Evolutionary conservation across 2,888 invertebrate genomes (phyloP).

Genomic region (Mycalesis mineus): DNA sequence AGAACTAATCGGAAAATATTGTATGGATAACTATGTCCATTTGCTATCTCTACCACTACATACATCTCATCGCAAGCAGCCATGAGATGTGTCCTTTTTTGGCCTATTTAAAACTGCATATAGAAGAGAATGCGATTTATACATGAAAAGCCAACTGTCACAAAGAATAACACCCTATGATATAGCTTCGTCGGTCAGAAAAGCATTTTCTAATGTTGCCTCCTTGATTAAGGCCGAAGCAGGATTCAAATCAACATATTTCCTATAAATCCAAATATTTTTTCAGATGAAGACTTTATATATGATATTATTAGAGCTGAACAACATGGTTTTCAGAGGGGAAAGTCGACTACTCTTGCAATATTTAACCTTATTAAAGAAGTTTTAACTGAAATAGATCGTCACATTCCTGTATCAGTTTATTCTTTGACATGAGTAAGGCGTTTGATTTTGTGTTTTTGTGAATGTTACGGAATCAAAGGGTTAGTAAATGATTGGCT

Average conservation of each 20-base stretch:
- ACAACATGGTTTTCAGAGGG: too few relatives aligned
- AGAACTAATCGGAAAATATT: constrained; percentile 2
- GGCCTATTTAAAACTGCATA: neutral
- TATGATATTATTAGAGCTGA: too few relatives aligned
- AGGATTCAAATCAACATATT: neutral
- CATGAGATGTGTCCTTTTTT: neutral
- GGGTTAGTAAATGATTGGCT: too few relatives aligned
- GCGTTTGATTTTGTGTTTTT: too few relatives aligned
- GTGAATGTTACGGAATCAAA: too few relatives aligned
- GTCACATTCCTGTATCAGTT: too few relatives aligned
- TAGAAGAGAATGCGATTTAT: neutral
- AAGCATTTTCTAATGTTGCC: neutral
- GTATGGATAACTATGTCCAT: neutral
- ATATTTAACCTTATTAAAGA: too few relatives aligned
- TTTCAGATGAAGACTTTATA: neutral
- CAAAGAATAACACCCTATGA: neutral
- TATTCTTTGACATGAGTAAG: too few relatives aligned
- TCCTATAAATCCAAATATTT: neutral
- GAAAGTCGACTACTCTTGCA: too few relatives aligned
- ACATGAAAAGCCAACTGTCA: neutral
- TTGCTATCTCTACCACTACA: neutral
- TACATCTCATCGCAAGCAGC: neutral
- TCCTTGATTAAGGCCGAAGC: neutral
- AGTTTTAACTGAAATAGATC: too few relatives aligned
- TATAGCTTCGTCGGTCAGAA: neutral